Percentiles rank a stretch among this genome's conserved stretches.
Conservation (phyloP, 2,888 invertebrate genomes). For the Meteorus cinctellus region DNA sequence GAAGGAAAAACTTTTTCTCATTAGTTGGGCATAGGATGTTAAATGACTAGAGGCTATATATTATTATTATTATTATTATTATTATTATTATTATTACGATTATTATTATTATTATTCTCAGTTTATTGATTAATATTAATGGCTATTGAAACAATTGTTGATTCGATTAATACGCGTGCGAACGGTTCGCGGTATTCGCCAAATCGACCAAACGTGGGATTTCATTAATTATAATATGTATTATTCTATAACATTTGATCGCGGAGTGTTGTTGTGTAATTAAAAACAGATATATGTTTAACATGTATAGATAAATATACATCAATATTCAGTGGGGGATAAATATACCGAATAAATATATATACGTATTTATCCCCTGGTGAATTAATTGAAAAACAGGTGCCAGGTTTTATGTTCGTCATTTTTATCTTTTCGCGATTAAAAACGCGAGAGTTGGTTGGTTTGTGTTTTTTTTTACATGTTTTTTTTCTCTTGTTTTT, state of each 20-base stretch:
- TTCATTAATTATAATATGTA: conserved; percentile 1
- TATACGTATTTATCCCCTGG: conserved; percentile 18
- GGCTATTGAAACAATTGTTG: conserved; percentile 16
- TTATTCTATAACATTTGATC: conserved; percentile 11
- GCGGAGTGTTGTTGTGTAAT: conserved; percentile 14
- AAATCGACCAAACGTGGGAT: conserved; percentile 17
- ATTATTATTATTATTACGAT: conserved; percentile 63
- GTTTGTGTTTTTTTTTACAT: neutral
- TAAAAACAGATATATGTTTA: neutral
- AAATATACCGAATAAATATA: neutral
- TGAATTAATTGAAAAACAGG: conserved; percentile 18
- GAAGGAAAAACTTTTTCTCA: conserved; percentile 53
- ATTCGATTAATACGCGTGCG: conserved; percentile 29
- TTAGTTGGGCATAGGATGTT: conserved; percentile 69
- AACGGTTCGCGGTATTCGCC: conserved; percentile 52
- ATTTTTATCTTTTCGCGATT: conserved; percentile 20
- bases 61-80: conserved; percentile 59
- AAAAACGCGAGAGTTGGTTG: conserved; percentile 1
- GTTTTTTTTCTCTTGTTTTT: neutral
- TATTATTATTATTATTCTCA: conserved; percentile 60
- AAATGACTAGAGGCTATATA: conserved; percentile 70
- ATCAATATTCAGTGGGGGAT: conserved; percentile 1
- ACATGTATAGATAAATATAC: conserved; percentile 4
- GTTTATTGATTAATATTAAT: conserved; percentile 48
- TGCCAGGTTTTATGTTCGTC: conserved; percentile 43